Evolutionary conservation across 2,113 vertebrate genomes (phyloP).

Genomic region (Rhinopomastus cyanomelas): DNA sequence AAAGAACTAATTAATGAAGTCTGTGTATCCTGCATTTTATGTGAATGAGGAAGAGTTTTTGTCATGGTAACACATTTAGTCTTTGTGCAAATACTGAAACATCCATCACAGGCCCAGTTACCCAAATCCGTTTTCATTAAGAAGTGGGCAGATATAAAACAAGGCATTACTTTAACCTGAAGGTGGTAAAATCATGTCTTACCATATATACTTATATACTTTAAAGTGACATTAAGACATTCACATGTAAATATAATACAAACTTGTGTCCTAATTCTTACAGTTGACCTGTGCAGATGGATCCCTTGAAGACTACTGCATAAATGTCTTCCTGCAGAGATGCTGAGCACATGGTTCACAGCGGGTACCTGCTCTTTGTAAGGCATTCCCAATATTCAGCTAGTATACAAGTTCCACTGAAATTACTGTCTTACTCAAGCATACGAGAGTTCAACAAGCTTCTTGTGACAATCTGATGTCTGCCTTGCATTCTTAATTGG

Average conservation of each 20-base stretch:
- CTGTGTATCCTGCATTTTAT: conserved; percentile 33
- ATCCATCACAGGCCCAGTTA: neutral
- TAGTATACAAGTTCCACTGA: neutral
- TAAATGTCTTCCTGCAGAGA: neutral
- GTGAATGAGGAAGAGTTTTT: conserved; percentile 15
- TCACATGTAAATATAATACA: neutral
- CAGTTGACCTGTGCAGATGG: neutral
- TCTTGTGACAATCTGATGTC: rapidly evolving
- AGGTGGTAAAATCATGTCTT: neutral
- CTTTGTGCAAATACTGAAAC: conserved; percentile 45
- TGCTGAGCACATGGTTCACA: neutral
- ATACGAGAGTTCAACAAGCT: neutral
- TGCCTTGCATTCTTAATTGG: rapidly evolving
- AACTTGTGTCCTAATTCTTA: neutral
- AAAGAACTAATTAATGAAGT: neutral
- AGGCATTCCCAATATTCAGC: neutral
- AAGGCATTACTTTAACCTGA: neutral
- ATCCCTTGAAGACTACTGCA: rapidly evolving
- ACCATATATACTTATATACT: neutral
- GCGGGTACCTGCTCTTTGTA: rapidly evolving
- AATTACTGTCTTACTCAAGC: neutral
- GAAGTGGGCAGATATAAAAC: rapidly evolving
- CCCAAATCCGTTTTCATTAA: neutral
- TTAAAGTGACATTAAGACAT: neutral
- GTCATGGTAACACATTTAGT: neutral